Evolutionary conservation across 1,140 invertebrate species (phyloP).

Genomic region (Macrotrachela quadricornifera): DNA sequence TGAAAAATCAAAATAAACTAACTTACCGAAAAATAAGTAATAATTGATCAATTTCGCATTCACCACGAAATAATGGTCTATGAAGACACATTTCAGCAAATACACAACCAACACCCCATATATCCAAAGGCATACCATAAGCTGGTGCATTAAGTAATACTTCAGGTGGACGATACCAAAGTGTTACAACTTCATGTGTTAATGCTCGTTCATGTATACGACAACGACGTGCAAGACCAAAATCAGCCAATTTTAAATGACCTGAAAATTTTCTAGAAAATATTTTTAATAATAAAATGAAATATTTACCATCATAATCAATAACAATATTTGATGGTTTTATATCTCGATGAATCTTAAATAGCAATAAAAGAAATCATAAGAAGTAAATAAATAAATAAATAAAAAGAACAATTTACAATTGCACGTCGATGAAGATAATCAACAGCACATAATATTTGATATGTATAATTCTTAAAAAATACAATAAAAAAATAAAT

Average conservation of each 20-base stretch:
- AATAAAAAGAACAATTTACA: not conserved
- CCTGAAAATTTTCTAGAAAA: no score
- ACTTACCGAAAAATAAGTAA: conserved; percentile 30
- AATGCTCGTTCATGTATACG: conserved; percentile 52
- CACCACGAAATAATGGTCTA: conserved; percentile 44
- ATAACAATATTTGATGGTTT: conserved; percentile 52
- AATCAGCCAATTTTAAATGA: no score
- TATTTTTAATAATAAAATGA: conserved; percentile 17
- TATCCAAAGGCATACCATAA: conserved; percentile 48
- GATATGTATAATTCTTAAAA: conserved; percentile 37
- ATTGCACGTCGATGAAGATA: conserved; percentile 46
- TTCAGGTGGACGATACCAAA: conserved; percentile 50
- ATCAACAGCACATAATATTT: conserved; percentile 43
- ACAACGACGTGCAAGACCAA: conserved; percentile 54
- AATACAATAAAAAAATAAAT: conserved; percentile 14
- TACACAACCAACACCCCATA: conserved; percentile 55
- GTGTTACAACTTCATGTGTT: conserved; percentile 50
- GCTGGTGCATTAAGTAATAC: conserved; percentile 45
- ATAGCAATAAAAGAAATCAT: no score
- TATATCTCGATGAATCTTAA: conserved; percentile 43
- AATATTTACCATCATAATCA: conserved; percentile 45
- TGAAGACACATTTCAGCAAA: conserved; percentile 49
- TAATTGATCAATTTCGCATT: conserved; percentile 43
- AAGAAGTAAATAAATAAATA: no score
- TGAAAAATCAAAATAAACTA: no score